These are phyloP conservation scores for Styela clava DNA, from an alignment of 23 tunicate species.

Conservation along the genomic window DNA sequence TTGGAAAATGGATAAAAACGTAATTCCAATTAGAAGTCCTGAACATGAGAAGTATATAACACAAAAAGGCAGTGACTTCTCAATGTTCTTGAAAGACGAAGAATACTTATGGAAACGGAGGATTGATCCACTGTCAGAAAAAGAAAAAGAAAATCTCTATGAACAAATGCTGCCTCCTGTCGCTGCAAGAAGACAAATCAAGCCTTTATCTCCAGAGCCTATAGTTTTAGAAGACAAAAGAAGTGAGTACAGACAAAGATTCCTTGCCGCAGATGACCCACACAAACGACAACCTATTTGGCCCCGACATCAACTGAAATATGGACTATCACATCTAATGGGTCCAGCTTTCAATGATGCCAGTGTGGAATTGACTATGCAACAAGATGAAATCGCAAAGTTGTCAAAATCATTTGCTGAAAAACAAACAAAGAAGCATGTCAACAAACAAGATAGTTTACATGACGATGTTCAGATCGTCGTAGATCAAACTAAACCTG, in stretches of 20 bases:
- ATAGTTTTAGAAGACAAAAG: neutral
- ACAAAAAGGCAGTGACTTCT: slow-evolving; percentile 67
- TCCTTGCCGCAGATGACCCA: neutral
- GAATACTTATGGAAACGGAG: slow-evolving; percentile 25
- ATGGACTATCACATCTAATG: neutral
- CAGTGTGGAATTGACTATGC: neutral
- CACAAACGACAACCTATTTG: slow-evolving; percentile 7
- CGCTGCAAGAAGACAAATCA: neutral
- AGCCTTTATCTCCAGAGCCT: neutral
- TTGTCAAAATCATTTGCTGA: neutral
- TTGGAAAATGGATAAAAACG: slow-evolving; percentile 60
- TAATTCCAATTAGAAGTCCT: slow-evolving; percentile 62
- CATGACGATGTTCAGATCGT: neutral
- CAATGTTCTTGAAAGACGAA: slow-evolving; percentile 19
- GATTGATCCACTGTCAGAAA: neutral
- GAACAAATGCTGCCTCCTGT: neutral
- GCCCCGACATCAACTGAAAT: slow-evolving; percentile 14
- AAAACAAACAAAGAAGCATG: neutral
- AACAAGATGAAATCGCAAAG: neutral
- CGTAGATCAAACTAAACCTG: neutral
- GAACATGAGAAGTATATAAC: slow-evolving; percentile 39
- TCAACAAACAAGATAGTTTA: neutral
- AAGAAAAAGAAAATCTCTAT: neutral
- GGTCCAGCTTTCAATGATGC: neutral
- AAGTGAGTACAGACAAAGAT: slow-evolving; percentile 21